Evolutionary conservation across 2,113 vertebrate genomes (phyloP).

Genomic region (Plecturocebus donacophilus): DNA sequence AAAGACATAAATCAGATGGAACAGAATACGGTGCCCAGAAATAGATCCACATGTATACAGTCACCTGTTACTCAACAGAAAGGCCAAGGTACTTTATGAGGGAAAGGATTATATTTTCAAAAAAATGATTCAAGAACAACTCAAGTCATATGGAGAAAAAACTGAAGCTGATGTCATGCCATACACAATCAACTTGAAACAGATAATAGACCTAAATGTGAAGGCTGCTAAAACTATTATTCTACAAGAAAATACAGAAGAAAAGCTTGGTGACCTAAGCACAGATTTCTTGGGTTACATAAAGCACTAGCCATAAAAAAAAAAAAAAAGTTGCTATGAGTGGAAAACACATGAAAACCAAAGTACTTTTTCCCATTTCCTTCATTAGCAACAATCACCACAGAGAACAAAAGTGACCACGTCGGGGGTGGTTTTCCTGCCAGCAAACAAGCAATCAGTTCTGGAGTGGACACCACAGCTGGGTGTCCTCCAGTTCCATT

Average conservation of each 20-base stretch:
- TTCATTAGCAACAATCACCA: not conserved
- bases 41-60: not conserved
- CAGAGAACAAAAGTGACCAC: not conserved
- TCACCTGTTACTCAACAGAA: not conserved
- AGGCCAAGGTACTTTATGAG: not conserved
- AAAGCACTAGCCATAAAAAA: not conserved
- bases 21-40: not conserved
- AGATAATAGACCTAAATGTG: not conserved
- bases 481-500: not conserved
- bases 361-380: not conserved
- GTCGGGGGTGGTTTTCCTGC: not conserved
- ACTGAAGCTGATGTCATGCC: not conserved
- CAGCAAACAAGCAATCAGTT: not conserved
- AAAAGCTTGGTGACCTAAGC: not conserved
- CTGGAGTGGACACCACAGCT: not conserved
- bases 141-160: not conserved
- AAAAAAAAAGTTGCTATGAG: not conserved
- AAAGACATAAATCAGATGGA: not conserved
- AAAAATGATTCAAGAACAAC: not conserved
- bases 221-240: not conserved
- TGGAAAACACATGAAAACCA: not conserved
- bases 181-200: not conserved
- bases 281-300: not conserved
- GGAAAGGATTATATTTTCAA: not conserved
- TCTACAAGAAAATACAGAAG: not conserved